Evolutionary conservation across 2,888 invertebrate genomes (phyloP).

Genomic region (Chloromyia formosa): DNA sequence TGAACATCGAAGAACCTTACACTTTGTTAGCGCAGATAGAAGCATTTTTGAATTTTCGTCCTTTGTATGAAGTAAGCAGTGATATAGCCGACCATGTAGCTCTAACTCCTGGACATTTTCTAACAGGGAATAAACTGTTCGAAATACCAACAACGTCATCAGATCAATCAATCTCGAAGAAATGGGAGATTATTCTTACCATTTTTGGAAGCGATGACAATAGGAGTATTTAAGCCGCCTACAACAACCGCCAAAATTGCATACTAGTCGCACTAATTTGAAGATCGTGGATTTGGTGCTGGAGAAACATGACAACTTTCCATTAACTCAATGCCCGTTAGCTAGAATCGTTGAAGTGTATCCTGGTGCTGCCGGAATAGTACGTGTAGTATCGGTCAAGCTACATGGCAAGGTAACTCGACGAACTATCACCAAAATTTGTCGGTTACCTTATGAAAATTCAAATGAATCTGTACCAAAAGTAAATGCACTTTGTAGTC

Average conservation of each 20-base stretch:
- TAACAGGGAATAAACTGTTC: not conserved
- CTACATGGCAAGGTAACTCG: too few species aligned
- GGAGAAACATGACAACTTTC: conserved; percentile 1
- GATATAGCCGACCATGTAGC: not conserved
- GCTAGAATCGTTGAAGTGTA: not conserved
- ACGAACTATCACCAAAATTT: too few species aligned
- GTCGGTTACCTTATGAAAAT: too few species aligned
- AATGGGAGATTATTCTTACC: not conserved
- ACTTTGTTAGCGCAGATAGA: not conserved
- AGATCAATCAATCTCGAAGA: not conserved
- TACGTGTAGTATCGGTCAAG: too few species aligned
- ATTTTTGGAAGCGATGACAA: not conserved
- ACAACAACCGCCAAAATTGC: not conserved
- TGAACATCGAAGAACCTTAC: conserved; percentile 15
- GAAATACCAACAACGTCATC: not conserved
- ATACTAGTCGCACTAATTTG: not conserved
- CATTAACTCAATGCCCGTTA: not conserved
- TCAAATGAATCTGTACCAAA: too few species aligned
- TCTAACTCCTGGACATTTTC: conserved; percentile 3
- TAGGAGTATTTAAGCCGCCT: not conserved
- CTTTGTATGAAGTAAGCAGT: not conserved
- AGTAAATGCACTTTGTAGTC: too few species aligned
- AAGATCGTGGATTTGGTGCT: not conserved
- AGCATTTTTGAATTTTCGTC: too few species aligned
- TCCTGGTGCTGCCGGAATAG: not conserved